Base-by-base conservation (phyloP, 2,797 vertebrate genomes). In the Hybognathus amarus region DNA sequence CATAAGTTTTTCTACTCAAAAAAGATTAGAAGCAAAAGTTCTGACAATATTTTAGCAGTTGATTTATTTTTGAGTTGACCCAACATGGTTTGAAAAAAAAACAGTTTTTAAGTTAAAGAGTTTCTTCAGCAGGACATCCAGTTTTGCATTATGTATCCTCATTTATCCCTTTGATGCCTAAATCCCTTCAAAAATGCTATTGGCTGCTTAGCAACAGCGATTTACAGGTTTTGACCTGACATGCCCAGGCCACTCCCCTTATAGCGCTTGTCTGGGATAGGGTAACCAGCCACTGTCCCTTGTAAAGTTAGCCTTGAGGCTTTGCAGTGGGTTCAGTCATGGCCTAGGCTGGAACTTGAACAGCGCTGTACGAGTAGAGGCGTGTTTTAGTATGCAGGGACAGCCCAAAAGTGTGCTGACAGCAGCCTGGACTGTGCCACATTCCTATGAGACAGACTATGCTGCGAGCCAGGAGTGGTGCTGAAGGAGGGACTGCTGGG, bases 201-300 rank as follows among this genome's bases (percentile, higher is more conserved):
- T 86, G 88, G 93, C 91, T 92, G 93, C 93, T 93, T 89, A 87
- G 94, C 92, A 94, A 95, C 93, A 86, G 66, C 91, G 88, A 94
- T 94, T 93, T 47, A 92, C 92, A 90, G 88, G 87, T 89, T 83
- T 87, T 75, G 45, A 88, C 83, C 88, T 90, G 85, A 88, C 82
- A 45, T 86, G 76, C 86, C 30, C 2, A 78, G 83, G 89, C 91
- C 91, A 80, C 83, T 92, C 93, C 90, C 87, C 36, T 85, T 89
- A 71, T 74, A 83, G 83, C 86, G 67, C 82, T 54, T 83, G 64
- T 47, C 87, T 83, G 82, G 89, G 90, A 89, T 87, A 83, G 91
- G 91, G 91, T 93, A 91, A 94, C 89, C 77, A 87, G 73, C 90
- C 90, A 83, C 83, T 90, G 86, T 38, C 85, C 89, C 81, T 87